phyloP scores from a whole-genome alignment of 2,888 invertebrate species.

The Tridacna gigas region DNA sequence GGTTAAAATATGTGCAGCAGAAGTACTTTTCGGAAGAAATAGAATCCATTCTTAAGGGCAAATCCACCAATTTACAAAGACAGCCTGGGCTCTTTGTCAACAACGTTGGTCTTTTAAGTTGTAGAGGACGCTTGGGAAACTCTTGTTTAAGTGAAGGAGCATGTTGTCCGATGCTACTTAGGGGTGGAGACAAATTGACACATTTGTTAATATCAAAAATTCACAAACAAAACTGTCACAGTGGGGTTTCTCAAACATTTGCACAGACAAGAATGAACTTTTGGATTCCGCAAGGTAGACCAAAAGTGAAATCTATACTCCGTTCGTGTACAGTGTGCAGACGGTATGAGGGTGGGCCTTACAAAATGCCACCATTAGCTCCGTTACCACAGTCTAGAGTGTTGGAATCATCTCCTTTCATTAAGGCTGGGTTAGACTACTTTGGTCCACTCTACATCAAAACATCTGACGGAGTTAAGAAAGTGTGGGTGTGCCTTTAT shows the following conservation, averaged over 20 bases:
- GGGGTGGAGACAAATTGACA: constrained; percentile 15
- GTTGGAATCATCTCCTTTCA: neutral
- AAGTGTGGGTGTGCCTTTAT: constrained; percentile 26
- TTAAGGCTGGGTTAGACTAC: neutral
- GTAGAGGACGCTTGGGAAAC: constrained; percentile 32
- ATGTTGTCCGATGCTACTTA: constrained; percentile 27
- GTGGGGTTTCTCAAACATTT: constrained; percentile 6
- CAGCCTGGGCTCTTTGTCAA: constrained; percentile 30
- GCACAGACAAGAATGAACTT: neutral
- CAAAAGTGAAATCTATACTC: neutral
- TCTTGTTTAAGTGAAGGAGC: constrained; percentile 15
- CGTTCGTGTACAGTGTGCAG: constrained; percentile 5
- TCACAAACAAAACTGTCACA: constrained; percentile 6
- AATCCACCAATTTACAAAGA: constrained; percentile 2
- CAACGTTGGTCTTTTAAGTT: constrained; percentile 15
- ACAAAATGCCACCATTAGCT: neutral
- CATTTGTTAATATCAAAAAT: constrained; percentile 10
- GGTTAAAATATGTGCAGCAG: constrained; percentile 26
- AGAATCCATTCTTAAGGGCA: neutral
- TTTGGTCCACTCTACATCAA: neutral
- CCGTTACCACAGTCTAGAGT: neutral
- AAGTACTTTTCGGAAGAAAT: constrained; percentile 28
- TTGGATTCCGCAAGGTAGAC: neutral
- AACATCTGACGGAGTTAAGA: neutral
- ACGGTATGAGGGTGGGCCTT: neutral